phyloP scores from a whole-genome alignment of 1,140 invertebrate species.

The Lethrus apterus region DNA sequence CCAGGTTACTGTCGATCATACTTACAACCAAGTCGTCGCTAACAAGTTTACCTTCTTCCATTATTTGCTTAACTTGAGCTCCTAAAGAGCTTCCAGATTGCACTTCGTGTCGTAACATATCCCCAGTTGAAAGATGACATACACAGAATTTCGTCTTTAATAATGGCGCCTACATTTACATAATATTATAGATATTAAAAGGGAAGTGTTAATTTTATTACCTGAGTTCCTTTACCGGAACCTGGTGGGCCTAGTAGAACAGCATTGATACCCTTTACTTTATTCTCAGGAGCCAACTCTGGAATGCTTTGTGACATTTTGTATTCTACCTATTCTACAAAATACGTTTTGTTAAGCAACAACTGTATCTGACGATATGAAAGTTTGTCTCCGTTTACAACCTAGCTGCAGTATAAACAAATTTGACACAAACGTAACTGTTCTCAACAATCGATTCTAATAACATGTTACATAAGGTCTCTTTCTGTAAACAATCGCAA shows the following conservation, averaged over 20 bases:
- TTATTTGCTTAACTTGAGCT: constrained; percentile 72
- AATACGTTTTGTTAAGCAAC: too few species aligned
- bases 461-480: too few species aligned
- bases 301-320: too few species aligned
- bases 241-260: constrained; percentile 91
- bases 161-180: constrained; percentile 66
- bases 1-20: constrained; percentile 87
- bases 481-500: too few species aligned
- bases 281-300: too few species aligned
- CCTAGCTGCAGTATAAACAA: too few species aligned
- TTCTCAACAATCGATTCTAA: too few species aligned
- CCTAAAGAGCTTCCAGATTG: constrained; percentile 82
- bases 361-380: too few species aligned
- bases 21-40: constrained; percentile 91
- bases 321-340: too few species aligned
- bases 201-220: constrained; percentile 39
- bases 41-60: constrained; percentile 90
- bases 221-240: constrained; percentile 97
- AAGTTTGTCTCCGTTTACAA: too few species aligned
- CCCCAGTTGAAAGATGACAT: constrained; percentile 93
- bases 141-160: constrained; percentile 86
- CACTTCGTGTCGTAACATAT: constrained; percentile 91
- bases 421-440: too few species aligned
- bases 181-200: too few species aligned
- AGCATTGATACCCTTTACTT: constrained; percentile 69